phyloP scores from a whole-genome alignment of 2,113 vertebrate species.

The Chiloscyllium plagiosum region DNA sequence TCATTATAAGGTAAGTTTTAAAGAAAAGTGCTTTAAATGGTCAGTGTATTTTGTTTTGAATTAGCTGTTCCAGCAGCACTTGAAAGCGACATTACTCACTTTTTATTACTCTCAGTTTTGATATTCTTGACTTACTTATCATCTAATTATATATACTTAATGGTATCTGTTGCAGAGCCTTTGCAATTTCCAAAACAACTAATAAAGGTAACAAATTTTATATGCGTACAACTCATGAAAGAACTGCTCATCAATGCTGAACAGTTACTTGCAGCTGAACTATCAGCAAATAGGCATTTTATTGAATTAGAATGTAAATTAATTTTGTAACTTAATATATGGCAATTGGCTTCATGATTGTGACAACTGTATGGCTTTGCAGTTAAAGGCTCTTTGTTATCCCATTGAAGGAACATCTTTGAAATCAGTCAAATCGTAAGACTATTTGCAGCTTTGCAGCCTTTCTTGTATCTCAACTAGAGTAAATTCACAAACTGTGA shows the following conservation, averaged over 20 bases:
- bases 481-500: background rate
- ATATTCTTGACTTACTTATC: background rate
- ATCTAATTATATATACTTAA: background rate
- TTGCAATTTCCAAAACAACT: background rate
- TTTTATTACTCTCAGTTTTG: background rate
- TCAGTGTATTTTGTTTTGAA: constrained; percentile 36
- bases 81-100: background rate
- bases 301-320: constrained; percentile 16
- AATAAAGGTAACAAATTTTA: background rate
- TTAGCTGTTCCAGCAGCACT: constrained; percentile 39
- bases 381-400: background rate
- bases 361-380: background rate
- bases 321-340: background rate
- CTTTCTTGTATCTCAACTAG: background rate
- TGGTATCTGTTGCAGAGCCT: background rate
- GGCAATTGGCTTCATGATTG: background rate
- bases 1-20: constrained; percentile 85
- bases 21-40: constrained; percentile 39
- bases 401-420: background rate
- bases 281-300: background rate
- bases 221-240: background rate
- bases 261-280: background rate
- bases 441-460: background rate
- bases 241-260: background rate
- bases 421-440: background rate